Conservation (phyloP, 2,888 invertebrate genomes). For the Mythimna vitellina region DNA sequence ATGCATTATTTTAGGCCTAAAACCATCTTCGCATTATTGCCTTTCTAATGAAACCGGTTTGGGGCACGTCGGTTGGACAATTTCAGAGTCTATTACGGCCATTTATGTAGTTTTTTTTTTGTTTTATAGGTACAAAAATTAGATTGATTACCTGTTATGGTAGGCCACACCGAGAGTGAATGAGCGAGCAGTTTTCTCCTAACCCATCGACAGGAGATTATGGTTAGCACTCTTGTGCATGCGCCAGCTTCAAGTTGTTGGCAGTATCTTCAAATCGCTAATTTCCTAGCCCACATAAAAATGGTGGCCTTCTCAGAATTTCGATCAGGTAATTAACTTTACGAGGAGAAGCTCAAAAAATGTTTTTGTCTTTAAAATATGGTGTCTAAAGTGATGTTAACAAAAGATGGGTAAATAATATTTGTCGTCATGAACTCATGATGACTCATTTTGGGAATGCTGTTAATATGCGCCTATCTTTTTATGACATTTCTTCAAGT, state of each 20-base stretch:
- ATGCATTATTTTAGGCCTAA: no score
- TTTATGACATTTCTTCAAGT: conserved; percentile 4
- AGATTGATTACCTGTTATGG: no score
- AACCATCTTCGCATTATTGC: no score
- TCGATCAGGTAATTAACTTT: conserved; percentile 70
- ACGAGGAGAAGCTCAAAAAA: conserved; percentile 67
- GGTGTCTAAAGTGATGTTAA: conserved; percentile 47
- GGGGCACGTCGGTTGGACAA: no score
- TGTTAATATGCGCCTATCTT: background rate
- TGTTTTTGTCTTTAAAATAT: conserved; percentile 67
- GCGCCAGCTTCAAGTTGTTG: no score
- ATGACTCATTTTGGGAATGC: conserved; percentile 18
- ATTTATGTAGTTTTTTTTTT: no score
- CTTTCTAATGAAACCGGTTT: no score
- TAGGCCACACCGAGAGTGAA: background rate
- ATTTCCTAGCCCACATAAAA: conserved; percentile 54
- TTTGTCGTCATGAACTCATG: background rate
- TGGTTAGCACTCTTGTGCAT: no score
- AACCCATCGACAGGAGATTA: no score
- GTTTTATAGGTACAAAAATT: no score
- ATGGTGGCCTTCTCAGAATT: conserved; percentile 67
- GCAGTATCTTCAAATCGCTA: conserved; percentile 32
- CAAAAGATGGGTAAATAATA: conserved; percentile 44
- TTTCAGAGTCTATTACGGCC: no score
- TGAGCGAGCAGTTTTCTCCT: background rate